Conservation (phyloP, 1,140 invertebrate species). For the Pemphigus obesinymphae region DNA sequence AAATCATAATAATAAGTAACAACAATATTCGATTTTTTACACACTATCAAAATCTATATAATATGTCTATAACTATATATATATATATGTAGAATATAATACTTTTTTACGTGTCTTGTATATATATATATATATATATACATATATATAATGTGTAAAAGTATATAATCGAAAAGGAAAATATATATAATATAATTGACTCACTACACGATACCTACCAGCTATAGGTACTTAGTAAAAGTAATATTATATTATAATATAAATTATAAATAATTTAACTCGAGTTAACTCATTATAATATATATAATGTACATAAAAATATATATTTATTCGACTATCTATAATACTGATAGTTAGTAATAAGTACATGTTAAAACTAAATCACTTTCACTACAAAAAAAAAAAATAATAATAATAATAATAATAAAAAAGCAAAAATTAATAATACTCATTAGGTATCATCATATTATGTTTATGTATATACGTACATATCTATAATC, state of each 20-base stretch:
- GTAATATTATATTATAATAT: too few relatives aligned
- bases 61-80: not conserved
- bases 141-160: too few relatives aligned
- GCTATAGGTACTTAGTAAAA: not conserved
- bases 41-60: not conserved
- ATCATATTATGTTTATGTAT: too few relatives aligned
- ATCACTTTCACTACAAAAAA: constrained; percentile 33
- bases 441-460: not conserved
- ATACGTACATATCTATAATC: too few relatives aligned
- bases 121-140: too few relatives aligned
- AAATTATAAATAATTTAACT: not conserved
- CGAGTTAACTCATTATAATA: not conserved
- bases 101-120: not conserved
- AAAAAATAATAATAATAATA: not conserved
- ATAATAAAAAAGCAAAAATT: not conserved
- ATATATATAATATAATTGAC: constrained; percentile 19
- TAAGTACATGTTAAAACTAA: constrained; percentile 1
- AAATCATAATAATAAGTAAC: constrained; percentile 23
- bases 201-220: not conserved
- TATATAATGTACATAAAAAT: not conserved
- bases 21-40: constrained; percentile 1
- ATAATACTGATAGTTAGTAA: not conserved
- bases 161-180: too few relatives aligned
- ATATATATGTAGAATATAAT: not conserved
- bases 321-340: too few relatives aligned